Conservation (phyloP, 1,140 invertebrate genomes). For the Scaptomyza montana region DNA sequence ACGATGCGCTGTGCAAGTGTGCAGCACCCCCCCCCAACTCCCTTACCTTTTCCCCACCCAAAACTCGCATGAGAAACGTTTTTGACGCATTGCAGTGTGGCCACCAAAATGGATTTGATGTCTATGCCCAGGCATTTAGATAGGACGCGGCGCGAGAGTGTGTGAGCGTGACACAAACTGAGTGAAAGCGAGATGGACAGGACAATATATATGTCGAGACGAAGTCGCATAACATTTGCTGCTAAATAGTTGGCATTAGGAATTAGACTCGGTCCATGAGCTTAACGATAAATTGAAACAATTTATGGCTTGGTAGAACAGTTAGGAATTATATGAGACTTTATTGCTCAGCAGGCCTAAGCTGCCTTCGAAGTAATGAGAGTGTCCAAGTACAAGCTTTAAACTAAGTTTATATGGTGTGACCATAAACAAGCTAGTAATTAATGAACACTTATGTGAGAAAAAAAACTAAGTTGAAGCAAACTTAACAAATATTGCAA, state of each 20-base stretch:
- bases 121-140: constrained; percentile 41
- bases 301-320: constrained; percentile 26
- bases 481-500: too few relatives aligned
- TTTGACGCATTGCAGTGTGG: constrained; percentile 66
- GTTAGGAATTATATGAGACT: constrained; percentile 27
- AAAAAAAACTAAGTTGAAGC: too few relatives aligned
- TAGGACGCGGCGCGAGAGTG: constrained; percentile 9
- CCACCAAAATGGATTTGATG: constrained; percentile 49
- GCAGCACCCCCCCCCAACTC: constrained; percentile 1
- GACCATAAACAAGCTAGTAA: neutral
- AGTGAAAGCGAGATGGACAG: neutral
- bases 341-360: constrained; percentile 15
- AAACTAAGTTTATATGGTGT: neutral
- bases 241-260: constrained; percentile 48
- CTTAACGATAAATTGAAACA: constrained; percentile 47
- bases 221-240: constrained; percentile 25
- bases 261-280: constrained; percentile 35
- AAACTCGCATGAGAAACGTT: constrained; percentile 49
- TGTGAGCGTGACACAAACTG: neutral
- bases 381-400: neutral
- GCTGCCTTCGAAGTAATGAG: constrained; percentile 1
- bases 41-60: neutral
- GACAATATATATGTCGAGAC: neutral
- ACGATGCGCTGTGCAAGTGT: constrained; percentile 48
- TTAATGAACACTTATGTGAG: neutral